These are phyloP conservation scores for Propithecus deckenii DNA, from an alignment of 2,797 vertebrate genomes.

Conservation along the genomic window DNA sequence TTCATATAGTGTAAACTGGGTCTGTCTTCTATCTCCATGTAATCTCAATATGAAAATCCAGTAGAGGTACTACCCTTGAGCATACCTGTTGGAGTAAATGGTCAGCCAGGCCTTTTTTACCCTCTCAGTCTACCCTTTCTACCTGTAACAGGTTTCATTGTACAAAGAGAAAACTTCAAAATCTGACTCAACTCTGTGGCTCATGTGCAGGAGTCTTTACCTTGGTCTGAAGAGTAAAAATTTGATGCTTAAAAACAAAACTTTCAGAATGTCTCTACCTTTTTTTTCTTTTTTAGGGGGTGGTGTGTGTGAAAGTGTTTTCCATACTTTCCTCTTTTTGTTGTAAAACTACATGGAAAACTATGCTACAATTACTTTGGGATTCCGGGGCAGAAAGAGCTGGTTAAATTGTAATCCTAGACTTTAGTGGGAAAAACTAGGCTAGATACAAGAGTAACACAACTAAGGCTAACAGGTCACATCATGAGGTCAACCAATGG, in stretches of 20 bases:
- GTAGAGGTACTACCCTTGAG: neutral
- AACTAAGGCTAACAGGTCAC: neutral
- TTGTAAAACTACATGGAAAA: slow-evolving; percentile 34
- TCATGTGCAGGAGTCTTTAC: neutral
- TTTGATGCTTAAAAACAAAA: slow-evolving; percentile 31
- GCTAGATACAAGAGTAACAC: neutral
- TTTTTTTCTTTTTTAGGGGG: neutral
- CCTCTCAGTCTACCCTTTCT: neutral
- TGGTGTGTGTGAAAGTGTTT: neutral
- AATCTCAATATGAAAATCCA: neutral
- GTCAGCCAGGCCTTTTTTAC: neutral
- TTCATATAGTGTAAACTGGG: neutral
- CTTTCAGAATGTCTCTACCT: neutral
- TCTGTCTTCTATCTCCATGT: neutral
- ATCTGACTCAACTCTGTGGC: neutral
- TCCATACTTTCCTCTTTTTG: neutral
- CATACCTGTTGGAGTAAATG: neutral
- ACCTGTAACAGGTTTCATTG: neutral
- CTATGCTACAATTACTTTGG: neutral
- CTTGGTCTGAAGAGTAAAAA: neutral
- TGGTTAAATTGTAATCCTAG: slow-evolving; percentile 29
- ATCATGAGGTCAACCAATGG: neutral
- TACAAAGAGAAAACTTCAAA: slow-evolving; percentile 16
- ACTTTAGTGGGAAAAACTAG: neutral
- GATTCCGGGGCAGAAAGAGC: slow-evolving; percentile 6